A percentile compares a stretch with the other conserved stretches of the same genome.
Evolutionary conservation across 2,888 invertebrate genomes (phyloP).

Genomic region (Synergus gifuensis): DNA sequence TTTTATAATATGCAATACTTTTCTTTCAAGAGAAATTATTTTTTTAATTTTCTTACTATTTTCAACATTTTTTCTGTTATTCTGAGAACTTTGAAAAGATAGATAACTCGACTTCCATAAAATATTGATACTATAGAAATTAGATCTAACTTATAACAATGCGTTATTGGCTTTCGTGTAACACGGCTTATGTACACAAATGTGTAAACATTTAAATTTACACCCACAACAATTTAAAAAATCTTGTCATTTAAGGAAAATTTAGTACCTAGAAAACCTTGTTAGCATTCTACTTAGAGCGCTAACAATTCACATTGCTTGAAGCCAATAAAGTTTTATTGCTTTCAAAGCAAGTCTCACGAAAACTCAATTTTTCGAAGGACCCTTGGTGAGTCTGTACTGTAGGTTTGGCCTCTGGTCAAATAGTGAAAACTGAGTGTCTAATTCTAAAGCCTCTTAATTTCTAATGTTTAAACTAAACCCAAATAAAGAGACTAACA

Average conservation of each 20-base stretch:
- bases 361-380: neutral
- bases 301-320: neutral
- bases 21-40: neutral
- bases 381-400: neutral
- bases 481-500: too few species aligned
- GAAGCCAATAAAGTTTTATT: neutral
- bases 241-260: neutral
- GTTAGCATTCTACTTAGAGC: neutral
- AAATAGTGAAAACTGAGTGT: neutral
- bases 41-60: neutral
- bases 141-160: neutral
- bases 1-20: neutral
- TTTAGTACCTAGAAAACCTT: neutral
- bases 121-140: neutral
- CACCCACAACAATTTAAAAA: neutral
- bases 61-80: neutral
- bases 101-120: neutral
- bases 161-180: neutral
- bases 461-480: too few species aligned
- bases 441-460: too few species aligned
- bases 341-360: neutral
- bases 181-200: neutral
- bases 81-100: neutral
- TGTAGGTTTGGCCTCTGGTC: neutral
- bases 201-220: neutral